Base-by-base conservation (phyloP, 1,140 invertebrate genomes). In the Drosophila guanche region DNA sequence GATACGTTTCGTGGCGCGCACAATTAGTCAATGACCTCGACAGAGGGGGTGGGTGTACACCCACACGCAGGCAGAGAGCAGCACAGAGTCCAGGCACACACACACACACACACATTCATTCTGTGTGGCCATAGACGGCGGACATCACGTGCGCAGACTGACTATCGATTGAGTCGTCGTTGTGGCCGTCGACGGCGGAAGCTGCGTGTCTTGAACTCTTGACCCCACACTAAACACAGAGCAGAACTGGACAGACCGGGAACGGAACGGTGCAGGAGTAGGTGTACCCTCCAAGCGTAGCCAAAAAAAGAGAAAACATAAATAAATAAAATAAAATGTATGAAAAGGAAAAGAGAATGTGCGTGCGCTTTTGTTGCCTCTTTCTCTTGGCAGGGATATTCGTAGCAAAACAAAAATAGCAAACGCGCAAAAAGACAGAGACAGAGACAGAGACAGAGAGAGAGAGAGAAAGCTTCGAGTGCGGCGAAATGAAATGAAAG, bases 1-100 rank as follows among this genome's bases (percentile, higher is more conserved):
- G 16, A 20, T 20, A 20, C 16, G 16, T 20, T 20, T 20, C 16
- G 16, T 73, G 71, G 71, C 71, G 42, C 72, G 46, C 83, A 86
- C 81, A 86, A 86, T 86, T 86, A 86, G 81, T 86, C 81, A 86
- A 86, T 88, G 81, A 86, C 83, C 81, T 81, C 83, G 81, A 77
- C 68, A 66, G 63, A 8, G 58, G 70, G 59, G 70, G 59, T 73
- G 70, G 70, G 51, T 51, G 63, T 41, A 55, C 52, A 55, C 71
- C 20, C 43, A 65, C 23, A 59, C 56, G 42, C 1, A 37, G 12
- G 25, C 23, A 52, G 0, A 33, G 33, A 37, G 29, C 0, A 33
- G 33, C 10, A 8, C 0, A 33, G 33, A 12, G 33, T 8, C 29
- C 40, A 52, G 25, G 25, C n/a, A 48, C 33, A 48, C 43, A 20